phyloP scores from a whole-genome alignment of 2,113 vertebrate genomes.

The Hymenochirus boettgeri region DNA sequence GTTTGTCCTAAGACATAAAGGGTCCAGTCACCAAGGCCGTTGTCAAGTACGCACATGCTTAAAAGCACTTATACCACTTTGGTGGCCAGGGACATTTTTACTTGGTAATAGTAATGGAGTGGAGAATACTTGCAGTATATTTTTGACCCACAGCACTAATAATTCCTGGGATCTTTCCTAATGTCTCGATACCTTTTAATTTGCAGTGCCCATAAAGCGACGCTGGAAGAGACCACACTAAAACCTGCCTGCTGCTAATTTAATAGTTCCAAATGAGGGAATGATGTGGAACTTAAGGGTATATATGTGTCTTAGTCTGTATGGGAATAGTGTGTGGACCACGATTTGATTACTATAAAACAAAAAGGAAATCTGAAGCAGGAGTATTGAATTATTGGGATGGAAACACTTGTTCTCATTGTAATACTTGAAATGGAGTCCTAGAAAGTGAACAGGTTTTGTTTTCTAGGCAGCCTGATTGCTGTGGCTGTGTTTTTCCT shows the following conservation, averaged over 20 bases:
- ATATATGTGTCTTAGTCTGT: not conserved
- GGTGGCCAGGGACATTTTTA: conserved; percentile 9
- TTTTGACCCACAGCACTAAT: conserved; percentile 5
- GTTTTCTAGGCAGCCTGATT: not conserved
- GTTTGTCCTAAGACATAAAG: conserved; percentile 44
- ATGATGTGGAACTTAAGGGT: not conserved
- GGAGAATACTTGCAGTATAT: conserved; percentile 2
- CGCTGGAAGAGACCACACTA: not conserved
- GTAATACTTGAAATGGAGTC: not conserved
- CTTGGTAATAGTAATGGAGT: not conserved
- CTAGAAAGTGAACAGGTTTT: not conserved
- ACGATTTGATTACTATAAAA: not conserved
- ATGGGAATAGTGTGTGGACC: not conserved
- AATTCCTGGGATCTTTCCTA: not conserved
- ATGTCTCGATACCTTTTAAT: not conserved
- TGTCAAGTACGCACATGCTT: conserved; percentile 58
- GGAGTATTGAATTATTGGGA: not conserved
- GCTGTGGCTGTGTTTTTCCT: conserved; percentile 14
- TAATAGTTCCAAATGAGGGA: not conserved
- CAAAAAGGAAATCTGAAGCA: not conserved
- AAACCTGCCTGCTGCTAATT: not conserved
- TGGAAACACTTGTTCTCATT: not conserved
- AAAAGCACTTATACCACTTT: conserved; percentile 41
- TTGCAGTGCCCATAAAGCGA: not conserved
- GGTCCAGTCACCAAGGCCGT: conserved; percentile 47